Conservation (phyloP, 2,113 vertebrate species). For the Mastomys natalensis region DNA sequence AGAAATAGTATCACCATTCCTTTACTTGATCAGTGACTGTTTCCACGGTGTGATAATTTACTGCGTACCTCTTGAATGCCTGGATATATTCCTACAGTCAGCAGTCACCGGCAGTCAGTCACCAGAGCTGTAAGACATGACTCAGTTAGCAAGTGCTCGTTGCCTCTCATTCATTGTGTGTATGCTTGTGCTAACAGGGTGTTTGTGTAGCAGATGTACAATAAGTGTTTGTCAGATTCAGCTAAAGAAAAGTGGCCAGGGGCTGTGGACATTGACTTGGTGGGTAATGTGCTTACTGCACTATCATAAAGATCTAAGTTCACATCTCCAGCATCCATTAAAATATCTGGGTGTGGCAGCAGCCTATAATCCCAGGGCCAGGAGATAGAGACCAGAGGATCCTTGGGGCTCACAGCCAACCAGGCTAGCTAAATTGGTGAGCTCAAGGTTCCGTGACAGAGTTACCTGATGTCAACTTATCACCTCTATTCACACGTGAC, state of each 20-base stretch:
- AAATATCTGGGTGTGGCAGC: not conserved
- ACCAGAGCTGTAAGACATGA: not conserved
- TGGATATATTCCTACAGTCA: not conserved
- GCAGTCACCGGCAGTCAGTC: too few relatives aligned
- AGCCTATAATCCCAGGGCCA: not conserved
- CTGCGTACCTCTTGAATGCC: not conserved
- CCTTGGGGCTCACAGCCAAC: not conserved
- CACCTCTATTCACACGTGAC: not conserved
- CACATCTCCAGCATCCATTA: not conserved
- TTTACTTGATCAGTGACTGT: not conserved
- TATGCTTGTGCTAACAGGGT: too few relatives aligned
- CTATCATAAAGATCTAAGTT: not conserved
- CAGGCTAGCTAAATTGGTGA: not conserved
- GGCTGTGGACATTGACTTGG: not conserved
- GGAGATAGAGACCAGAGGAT: not conserved
- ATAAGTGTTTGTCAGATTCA: not conserved
- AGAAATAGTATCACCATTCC: not conserved
- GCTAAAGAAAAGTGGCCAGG: not conserved
- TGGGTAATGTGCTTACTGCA: not conserved
- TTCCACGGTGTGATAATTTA: not conserved
- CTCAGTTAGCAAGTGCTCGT: not conserved
- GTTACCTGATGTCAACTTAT: not conserved
- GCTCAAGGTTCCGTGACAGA: not conserved
- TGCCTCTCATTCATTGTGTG: not conserved
- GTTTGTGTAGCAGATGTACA: not conserved